A percentile compares a stretch with the other conserved stretches of the same genome.
Evolutionary conservation across 2,888 invertebrate species (phyloP).

Genomic region (Ochlodes sylvanus): DNA sequence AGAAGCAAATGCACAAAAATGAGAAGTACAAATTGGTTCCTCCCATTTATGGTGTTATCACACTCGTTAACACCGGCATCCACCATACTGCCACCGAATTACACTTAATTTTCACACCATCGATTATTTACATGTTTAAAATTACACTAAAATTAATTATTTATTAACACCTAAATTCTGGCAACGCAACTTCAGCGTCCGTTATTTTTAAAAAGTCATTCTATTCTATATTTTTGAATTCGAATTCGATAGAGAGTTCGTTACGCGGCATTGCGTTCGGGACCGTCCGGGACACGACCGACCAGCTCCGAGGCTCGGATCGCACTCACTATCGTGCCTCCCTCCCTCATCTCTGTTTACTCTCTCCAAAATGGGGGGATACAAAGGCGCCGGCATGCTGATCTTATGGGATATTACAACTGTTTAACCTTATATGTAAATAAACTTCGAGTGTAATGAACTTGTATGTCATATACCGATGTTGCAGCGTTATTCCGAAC

Average conservation of each 20-base stretch:
- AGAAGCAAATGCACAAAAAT: conserved; percentile 82
- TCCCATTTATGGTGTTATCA: conserved; percentile 80
- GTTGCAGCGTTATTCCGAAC: neutral
- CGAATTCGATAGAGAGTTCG: conserved; percentile 47
- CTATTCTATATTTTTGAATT: conserved; percentile 48
- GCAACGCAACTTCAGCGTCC: conserved; percentile 45
- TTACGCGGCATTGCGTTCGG: conserved; percentile 57
- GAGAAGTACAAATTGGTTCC: conserved; percentile 81
- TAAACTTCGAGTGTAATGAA: conserved; percentile 51
- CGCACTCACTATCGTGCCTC: conserved; percentile 80
- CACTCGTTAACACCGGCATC: conserved; percentile 82
- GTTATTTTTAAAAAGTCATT: conserved; percentile 50
- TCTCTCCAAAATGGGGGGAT: conserved; percentile 76
- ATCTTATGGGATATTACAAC: conserved; percentile 63
- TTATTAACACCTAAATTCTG: conserved; percentile 49
- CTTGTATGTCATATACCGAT: conserved; percentile 44
- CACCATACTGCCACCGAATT: conserved; percentile 82
- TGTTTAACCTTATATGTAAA: conserved; percentile 66
- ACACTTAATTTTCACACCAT: conserved; percentile 72
- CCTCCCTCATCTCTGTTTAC: conserved; percentile 80
- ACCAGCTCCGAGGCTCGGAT: conserved; percentile 66
- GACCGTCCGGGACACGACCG: conserved; percentile 67
- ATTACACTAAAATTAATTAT: conserved; percentile 47
- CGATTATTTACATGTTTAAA: conserved; percentile 73
- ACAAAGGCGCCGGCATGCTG: conserved; percentile 64